Conservation (phyloP, 2,888 invertebrate species). For the Axea sp. region DNA sequence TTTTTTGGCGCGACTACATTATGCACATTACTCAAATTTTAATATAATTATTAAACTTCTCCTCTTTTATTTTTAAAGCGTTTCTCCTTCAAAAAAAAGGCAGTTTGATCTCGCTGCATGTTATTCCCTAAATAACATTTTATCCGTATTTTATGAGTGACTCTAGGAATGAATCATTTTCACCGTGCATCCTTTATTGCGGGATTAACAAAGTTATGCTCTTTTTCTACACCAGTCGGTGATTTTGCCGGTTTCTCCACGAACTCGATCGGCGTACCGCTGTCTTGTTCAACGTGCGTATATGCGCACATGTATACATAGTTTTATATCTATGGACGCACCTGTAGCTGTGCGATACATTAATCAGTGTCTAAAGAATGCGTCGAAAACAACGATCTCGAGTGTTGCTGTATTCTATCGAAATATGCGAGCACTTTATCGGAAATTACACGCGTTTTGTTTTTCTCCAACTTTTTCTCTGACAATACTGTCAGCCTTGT, state of each 20-base stretch:
- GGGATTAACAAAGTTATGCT: conserved; percentile 49
- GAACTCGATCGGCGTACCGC: conserved; percentile 44
- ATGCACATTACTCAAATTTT: too few relatives aligned
- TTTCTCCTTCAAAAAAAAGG: not conserved
- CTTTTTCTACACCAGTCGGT: conserved; percentile 34
- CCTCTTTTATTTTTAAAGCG: too few relatives aligned
- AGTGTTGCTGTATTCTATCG: conserved; percentile 33
- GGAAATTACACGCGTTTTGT: conserved; percentile 41
- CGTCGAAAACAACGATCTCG: conserved; percentile 52
- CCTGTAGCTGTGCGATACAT: conserved; percentile 50
- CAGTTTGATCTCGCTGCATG: conserved; percentile 20
- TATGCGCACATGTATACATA: conserved; percentile 17
- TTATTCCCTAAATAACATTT: conserved; percentile 26
- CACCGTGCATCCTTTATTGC: conserved; percentile 47
- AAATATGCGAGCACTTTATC: conserved; percentile 41
- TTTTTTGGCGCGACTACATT: too few relatives aligned
- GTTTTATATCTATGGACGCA: conserved; percentile 53
- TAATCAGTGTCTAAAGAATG: conserved; percentile 61
- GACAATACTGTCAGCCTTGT: conserved; percentile 47
- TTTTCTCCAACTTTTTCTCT: conserved; percentile 32
- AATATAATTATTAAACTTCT: too few relatives aligned
- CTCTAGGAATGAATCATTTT: conserved; percentile 49
- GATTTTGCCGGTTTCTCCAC: conserved; percentile 47
- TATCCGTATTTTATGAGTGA: conserved; percentile 31
- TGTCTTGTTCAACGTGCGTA: conserved; percentile 30